Evolutionary conservation across 2,113 vertebrate species (phyloP), one percentile per base, ranked within the genome.

Genomic region (Anolis carolinensis): DNA sequence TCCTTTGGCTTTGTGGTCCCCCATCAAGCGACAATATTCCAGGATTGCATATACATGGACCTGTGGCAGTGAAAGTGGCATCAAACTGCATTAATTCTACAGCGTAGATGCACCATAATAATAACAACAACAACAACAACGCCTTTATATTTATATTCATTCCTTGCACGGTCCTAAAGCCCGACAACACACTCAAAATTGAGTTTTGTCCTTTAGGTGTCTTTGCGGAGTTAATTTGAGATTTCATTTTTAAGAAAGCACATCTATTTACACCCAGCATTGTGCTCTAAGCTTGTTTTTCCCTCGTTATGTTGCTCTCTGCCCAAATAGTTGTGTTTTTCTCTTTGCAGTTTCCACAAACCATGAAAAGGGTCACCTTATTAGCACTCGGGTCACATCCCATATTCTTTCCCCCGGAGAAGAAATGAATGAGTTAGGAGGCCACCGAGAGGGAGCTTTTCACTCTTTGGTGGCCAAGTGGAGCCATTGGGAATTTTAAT

Each of bases 221-320:
- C 3, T 11, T 27, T 4, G 14, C 18, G 11, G 13, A 59, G 55
- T 59, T 59, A 59, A 13, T 4, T 16, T 1, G 18, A 59, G 55
- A 18, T 3, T 16, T 59, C 55, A 14, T 59, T 14, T 59, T 59
- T 16, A 18, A 16, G 14, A 14, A 59, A 59, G 27, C 10, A 27
- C 65, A 68, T 11, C 32, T 44, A 0, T 0, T 0, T 21, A 80
- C 25, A 10, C 0, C 0, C 27, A 0, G 10, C 5, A 14, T 73
- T 0, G 23, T 5, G 34, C 20, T 18, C 9, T 4, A 20, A 27
- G 68, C 62, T 27, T 84, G 67, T 0, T 65, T 75, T 48, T 25
- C 27, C 23, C 6, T 20, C 52, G n/a, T 25, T 68, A 76, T 44
- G 39, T 21, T 65, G n/a, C 65, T 27, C 3, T 82, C 68, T 48